Conservation (phyloP, 2,888 invertebrate genomes). For the Aproaerema taeniolella region DNA sequence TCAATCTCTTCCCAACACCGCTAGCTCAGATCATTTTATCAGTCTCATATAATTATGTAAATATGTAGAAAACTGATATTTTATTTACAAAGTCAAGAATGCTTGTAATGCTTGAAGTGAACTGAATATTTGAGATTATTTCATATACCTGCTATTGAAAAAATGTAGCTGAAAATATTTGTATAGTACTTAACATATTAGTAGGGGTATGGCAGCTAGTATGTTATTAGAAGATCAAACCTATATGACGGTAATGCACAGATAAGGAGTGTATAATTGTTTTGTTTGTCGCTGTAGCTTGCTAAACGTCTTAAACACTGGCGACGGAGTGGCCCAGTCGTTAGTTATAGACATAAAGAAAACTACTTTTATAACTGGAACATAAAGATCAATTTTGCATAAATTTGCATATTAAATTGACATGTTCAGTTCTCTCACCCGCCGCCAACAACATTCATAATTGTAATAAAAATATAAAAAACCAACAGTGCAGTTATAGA, state of each 20-base stretch:
- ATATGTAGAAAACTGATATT: too few relatives aligned
- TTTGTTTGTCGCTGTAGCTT: slow-evolving; percentile 26
- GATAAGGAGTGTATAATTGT: slow-evolving; percentile 31
- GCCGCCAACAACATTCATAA: not conserved
- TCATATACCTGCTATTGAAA: too few relatives aligned
- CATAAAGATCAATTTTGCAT: not conserved
- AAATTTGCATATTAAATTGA: not conserved
- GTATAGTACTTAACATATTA: too few relatives aligned
- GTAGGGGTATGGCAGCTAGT: too few relatives aligned
- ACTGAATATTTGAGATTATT: too few relatives aligned
- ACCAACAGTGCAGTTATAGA: slow-evolving; percentile 22
- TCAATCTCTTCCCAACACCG: not conserved
- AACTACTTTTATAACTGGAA: too few relatives aligned
- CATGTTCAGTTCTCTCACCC: not conserved
- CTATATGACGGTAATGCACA: slow-evolving; percentile 14
- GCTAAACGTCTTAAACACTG: slow-evolving; percentile 23
- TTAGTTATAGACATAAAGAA: too few relatives aligned
- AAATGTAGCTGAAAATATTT: too few relatives aligned
- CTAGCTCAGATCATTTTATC: too few relatives aligned
- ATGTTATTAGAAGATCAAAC: slow-evolving; percentile 6
- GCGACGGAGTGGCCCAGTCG: slow-evolving; percentile 3
- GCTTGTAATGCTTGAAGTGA: too few relatives aligned
- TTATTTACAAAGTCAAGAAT: too few relatives aligned
- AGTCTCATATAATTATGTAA: too few relatives aligned
- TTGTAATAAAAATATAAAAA: not conserved